A percentile compares a stretch with the other conserved stretches of the same genome.
Conservation (phyloP, 2,113 vertebrate species). For the Alosa alosa region DNA sequence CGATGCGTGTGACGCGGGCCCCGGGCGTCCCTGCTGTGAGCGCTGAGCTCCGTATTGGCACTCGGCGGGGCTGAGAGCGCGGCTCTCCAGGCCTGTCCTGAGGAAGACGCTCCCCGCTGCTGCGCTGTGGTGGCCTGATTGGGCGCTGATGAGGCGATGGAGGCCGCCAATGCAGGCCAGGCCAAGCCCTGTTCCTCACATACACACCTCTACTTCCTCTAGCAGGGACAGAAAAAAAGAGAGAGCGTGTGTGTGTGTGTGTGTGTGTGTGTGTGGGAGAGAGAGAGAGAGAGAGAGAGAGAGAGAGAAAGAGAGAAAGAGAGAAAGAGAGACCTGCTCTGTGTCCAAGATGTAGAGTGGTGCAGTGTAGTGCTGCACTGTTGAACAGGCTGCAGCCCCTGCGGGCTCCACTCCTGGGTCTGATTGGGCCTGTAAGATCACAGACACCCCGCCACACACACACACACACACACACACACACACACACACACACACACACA, state of each 20-base stretch:
- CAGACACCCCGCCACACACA: conserved; percentile 46
- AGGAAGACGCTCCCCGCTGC: conserved; percentile 66
- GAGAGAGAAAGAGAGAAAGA: conserved; percentile 28
- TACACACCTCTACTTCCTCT: conserved; percentile 25
- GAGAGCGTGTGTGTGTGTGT: neutral
- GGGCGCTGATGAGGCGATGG: conserved; percentile 70
- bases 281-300: neutral
- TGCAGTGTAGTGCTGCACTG: conserved; percentile 58
- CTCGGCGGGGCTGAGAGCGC: conserved; percentile 44
- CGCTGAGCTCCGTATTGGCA: conserved; percentile 67
- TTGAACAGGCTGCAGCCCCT: conserved; percentile 68
- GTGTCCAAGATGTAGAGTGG: conserved; percentile 72
- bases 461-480: conserved; percentile 31
- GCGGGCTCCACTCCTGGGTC: conserved; percentile 65
- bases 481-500: conserved; percentile 29
- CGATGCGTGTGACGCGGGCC: conserved; percentile 28
- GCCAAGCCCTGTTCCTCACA: neutral
- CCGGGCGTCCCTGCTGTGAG: conserved; percentile 57
- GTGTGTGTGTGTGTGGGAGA: too few species aligned
- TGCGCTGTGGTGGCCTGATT: conserved; percentile 52
- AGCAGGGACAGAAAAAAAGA: neutral
- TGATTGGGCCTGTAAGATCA: conserved; percentile 75
- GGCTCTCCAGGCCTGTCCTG: conserved; percentile 62
- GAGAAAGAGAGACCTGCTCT: conserved; percentile 64
- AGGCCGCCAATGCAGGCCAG: conserved; percentile 20